phyloP scores from a whole-genome alignment of 2,797 vertebrate genomes.

The Gallirallus australis region DNA sequence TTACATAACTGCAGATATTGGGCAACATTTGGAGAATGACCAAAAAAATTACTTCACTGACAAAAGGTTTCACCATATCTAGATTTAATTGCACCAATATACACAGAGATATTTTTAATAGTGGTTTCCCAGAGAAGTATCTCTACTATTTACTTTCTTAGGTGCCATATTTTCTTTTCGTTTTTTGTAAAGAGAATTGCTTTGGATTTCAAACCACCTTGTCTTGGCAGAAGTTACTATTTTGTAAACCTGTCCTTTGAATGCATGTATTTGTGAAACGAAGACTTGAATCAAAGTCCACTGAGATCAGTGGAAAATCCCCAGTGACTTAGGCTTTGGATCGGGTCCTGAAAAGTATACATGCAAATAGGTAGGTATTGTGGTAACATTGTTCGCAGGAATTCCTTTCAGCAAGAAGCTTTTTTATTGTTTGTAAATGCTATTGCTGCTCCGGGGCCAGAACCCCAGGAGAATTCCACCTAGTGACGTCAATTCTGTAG shows the following conservation, averaged over 20 bases:
- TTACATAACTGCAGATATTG: conserved; percentile 7
- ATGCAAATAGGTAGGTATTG: background rate
- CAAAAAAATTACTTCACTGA: conserved; percentile 19
- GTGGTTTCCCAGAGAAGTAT: background rate
- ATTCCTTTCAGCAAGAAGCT: conserved; percentile 60
- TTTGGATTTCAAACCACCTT: background rate
- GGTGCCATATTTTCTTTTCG: background rate
- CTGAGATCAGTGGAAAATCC: conserved; percentile 60
- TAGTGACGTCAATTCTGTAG: conserved; percentile 81
- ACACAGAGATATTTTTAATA: background rate
- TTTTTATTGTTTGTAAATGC: conserved; percentile 75
- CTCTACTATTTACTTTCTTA: conserved; percentile 1
- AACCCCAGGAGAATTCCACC: conserved; percentile 81
- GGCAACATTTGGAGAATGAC: conserved; percentile 38
- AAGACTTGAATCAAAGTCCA: conserved; percentile 44
- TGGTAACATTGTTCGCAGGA: conserved; percentile 3
- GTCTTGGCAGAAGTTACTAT: background rate
- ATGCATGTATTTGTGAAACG: background rate
- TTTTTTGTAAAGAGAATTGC: background rate
- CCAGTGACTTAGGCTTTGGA: conserved; percentile 53
- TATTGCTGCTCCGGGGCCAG: conserved; percentile 69
- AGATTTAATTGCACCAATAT: background rate
- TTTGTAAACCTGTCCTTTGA: conserved; percentile 22
- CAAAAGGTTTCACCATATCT: background rate
- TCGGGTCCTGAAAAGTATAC: conserved; percentile 11